A percentile compares a stretch with the other conserved stretches of the same genome.
Evolutionary conservation across 2,888 invertebrate genomes (phyloP).

Genomic region (Xiphydria camelus): DNA sequence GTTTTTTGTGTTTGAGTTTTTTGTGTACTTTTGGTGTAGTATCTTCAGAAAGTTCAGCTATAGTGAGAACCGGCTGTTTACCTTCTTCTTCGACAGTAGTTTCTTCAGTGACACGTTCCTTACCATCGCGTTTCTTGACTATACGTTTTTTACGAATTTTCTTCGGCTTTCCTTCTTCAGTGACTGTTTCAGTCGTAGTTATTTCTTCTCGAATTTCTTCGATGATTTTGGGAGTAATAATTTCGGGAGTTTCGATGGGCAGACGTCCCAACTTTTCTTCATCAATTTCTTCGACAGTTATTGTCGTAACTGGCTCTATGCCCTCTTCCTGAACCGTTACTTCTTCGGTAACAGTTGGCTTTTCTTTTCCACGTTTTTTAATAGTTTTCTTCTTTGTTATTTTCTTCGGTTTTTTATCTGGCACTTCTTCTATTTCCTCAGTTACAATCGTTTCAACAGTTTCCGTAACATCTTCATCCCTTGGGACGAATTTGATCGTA

Average conservation of each 20-base stretch:
- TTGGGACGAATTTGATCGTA: slow-evolving; percentile 30
- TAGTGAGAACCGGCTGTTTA: slow-evolving; percentile 57
- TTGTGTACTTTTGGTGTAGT: slow-evolving; percentile 44
- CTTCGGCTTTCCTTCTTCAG: slow-evolving; percentile 49
- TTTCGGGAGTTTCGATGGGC: slow-evolving; percentile 17
- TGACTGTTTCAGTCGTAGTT: slow-evolving; percentile 55
- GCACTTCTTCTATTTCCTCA: slow-evolving; percentile 33
- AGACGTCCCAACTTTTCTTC: slow-evolving; percentile 26
- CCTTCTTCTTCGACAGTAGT: slow-evolving; percentile 56
- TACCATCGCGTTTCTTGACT: slow-evolving; percentile 53
- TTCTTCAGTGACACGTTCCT: slow-evolving; percentile 58
- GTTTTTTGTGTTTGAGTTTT: slow-evolving; percentile 46
- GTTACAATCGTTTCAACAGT: slow-evolving; percentile 28
- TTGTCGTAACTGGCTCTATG: slow-evolving; percentile 41
- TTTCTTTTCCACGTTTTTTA: slow-evolving; percentile 45
- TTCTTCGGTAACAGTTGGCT: slow-evolving; percentile 55
- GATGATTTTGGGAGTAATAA: slow-evolving; percentile 17
- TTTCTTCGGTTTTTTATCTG: slow-evolving; percentile 35
- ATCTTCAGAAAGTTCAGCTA: slow-evolving; percentile 38
- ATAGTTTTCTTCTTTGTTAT: slow-evolving; percentile 47
- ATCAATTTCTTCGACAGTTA: slow-evolving; percentile 39
- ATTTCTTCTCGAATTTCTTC: slow-evolving; percentile 37
- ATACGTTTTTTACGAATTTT: slow-evolving; percentile 42
- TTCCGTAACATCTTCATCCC: slow-evolving; percentile 24
- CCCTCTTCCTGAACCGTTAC: slow-evolving; percentile 45